Evolutionary conservation across 2,113 vertebrate species (phyloP).

Genomic region (Crotophaga sulcirostris): DNA sequence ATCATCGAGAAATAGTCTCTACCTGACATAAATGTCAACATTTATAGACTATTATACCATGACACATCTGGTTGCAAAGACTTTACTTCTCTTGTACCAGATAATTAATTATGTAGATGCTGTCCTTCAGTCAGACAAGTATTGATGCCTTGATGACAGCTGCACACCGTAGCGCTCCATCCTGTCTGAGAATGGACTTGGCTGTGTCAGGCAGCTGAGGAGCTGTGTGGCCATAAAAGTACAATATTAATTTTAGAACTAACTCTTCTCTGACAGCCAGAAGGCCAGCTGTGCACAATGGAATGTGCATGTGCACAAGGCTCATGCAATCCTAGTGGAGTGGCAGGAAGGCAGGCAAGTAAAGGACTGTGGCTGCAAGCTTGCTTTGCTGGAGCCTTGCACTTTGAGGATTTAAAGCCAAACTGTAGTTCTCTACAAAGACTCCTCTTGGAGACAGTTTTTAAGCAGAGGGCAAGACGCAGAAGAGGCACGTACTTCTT

Average conservation of each 20-base stretch:
- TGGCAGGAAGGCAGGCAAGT: background rate
- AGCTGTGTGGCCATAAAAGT: background rate
- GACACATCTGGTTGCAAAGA: constrained; percentile 47
- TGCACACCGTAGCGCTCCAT: background rate
- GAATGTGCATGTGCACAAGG: too few species aligned
- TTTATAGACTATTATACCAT: constrained; percentile 40
- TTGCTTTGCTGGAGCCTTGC: background rate
- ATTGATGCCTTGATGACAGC: constrained; percentile 27
- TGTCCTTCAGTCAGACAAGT: constrained; percentile 53
- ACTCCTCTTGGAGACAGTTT: background rate
- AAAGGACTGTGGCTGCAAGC: background rate
- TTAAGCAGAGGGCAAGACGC: background rate
- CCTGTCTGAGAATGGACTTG: background rate
- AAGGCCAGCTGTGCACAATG: background rate
- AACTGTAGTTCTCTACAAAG: background rate
- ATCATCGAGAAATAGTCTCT: constrained; percentile 56
- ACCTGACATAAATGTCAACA: constrained; percentile 65
- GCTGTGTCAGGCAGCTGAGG: background rate
- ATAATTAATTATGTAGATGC: constrained; percentile 70
- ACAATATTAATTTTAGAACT: background rate
- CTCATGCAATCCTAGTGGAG: background rate
- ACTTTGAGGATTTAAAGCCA: constrained; percentile 13
- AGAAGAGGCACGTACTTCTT: background rate
- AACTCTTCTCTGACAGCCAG: background rate
- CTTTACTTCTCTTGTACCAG: constrained; percentile 48